Evolutionary conservation across 2,888 invertebrate species (phyloP), one percentile per base, ranked within the genome.

Genomic region (Pecten maximus): DNA sequence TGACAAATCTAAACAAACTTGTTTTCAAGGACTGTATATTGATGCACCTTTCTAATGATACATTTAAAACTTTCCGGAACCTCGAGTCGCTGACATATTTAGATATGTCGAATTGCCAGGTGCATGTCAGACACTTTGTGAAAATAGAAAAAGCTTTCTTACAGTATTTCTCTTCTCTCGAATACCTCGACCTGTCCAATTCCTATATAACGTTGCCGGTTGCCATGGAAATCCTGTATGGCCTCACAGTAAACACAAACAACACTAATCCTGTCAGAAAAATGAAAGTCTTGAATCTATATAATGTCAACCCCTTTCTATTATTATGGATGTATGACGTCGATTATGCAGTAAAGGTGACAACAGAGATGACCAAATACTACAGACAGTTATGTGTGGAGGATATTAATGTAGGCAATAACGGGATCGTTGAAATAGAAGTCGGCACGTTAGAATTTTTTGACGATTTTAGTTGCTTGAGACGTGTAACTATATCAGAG

Each of bases 401-500:
- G 10, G 35, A 74, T 15, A 74, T 74, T 35, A 28, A 74, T 10
- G 28, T 74, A 35, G 74, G 74, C 8, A 74, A 74, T 23, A 74
- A 74, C 35, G 74, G 74, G 10, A 74, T 74, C 10, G 74, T 74
- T 2, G 74, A 74, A 74, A 74, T 74, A 35, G 74, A 28, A 74
- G 74, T 74, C 28, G 74, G 74, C 1, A 74, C 74, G 2, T 35
- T 74, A 15, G 74, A 74, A 74, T 35, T 23, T 1, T 74, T 74
- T 74, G 74, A 28, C 74, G 74, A 74, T 74, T 74, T 74, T 15
- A 74, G 74, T 15, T 74, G 74, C 28, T 74, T 74, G 35, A 74
- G 16, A 10, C 74, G 74, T 0, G 0, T 10, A 2, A 23, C 74
- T 6, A 35, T 74, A 8, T 74, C 74, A 2, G 74, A 74, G 10